Percentiles rank a stretch among this genome's conserved stretches.
phyloP scores from a whole-genome alignment of 2,888 invertebrate species.

The Aporophyla lueneburgensis region DNA sequence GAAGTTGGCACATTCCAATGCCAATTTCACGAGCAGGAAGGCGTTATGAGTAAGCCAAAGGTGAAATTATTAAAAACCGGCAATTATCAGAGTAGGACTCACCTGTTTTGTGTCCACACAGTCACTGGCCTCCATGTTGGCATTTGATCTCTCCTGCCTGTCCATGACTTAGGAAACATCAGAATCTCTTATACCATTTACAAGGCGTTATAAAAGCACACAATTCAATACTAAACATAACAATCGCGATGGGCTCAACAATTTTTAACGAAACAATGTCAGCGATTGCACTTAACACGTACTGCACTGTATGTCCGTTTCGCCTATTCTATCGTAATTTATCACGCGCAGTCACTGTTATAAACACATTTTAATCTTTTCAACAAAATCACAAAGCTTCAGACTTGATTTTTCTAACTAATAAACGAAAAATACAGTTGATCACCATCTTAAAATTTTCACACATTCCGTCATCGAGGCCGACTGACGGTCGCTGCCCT shows the following conservation, averaged over 20 bases:
- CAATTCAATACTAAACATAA: slow-evolving; percentile 86
- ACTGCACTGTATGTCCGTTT: slow-evolving; percentile 78
- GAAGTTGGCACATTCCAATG: slow-evolving; percentile 67
- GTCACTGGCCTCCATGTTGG: slow-evolving; percentile 92
- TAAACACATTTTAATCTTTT: slow-evolving; percentile 75
- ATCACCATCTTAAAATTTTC: slow-evolving; percentile 90
- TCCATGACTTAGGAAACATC: slow-evolving; percentile 89
- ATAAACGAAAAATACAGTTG: slow-evolving; percentile 85
- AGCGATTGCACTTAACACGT: slow-evolving; percentile 86
- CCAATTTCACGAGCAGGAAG: slow-evolving; percentile 72
- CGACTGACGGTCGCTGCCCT: slow-evolving; percentile 89
- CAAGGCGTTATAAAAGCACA: slow-evolving; percentile 82
- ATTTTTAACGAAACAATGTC: slow-evolving; percentile 89
- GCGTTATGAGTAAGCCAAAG: slow-evolving; percentile 74
- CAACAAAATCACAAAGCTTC: slow-evolving; percentile 74
- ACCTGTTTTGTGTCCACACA: slow-evolving; percentile 93
- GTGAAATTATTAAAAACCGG: slow-evolving; percentile 85
- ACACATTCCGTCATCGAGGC: slow-evolving; percentile 90
- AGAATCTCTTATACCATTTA: slow-evolving; percentile 87
- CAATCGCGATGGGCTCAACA: slow-evolving; percentile 86
- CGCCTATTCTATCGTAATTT: slow-evolving; percentile 64
- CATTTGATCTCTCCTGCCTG: slow-evolving; percentile 88
- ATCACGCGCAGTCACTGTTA: slow-evolving; percentile 69
- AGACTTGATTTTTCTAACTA: slow-evolving; percentile 74
- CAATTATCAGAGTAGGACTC: slow-evolving; percentile 83